A percentile compares a stretch with the other conserved stretches of the same genome.
Conservation (phyloP, 2,113 vertebrate genomes). For the Periophthalmodon schlosseri region DNA sequence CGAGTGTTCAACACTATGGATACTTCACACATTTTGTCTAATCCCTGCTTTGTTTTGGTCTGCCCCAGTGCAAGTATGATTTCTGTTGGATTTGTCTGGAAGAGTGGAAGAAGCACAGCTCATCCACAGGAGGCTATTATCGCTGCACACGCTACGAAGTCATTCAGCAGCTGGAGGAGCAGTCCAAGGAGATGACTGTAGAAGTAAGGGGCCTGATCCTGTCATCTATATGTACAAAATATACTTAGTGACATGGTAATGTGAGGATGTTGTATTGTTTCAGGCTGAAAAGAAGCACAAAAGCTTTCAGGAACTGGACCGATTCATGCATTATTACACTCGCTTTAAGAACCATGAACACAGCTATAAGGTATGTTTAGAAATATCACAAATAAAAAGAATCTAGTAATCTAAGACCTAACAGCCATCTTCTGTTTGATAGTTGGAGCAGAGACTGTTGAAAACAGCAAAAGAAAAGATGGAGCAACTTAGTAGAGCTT, state of each 20-base stretch:
- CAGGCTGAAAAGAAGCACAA: slow-evolving; percentile 99
- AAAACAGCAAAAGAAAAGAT: slow-evolving; percentile 99
- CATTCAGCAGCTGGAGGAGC: slow-evolving; percentile 96
- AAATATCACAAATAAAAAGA: neutral
- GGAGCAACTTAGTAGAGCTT: slow-evolving; percentile 96
- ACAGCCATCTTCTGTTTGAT: slow-evolving; percentile 1
- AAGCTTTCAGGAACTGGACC: slow-evolving; percentile 97
- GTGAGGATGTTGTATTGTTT: slow-evolving; percentile 7
- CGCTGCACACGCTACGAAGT: slow-evolving; percentile 97
- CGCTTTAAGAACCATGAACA: slow-evolving; percentile 99
- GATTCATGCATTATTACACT: slow-evolving; percentile 99
- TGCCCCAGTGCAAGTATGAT: slow-evolving; percentile 92
- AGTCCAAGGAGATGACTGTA: slow-evolving; percentile 98
- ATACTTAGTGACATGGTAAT: neutral
- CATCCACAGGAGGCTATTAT: slow-evolving; percentile 97
- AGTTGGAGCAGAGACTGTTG: slow-evolving; percentile 97
- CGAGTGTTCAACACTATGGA: neutral
- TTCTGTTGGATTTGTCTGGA: slow-evolving; percentile 97
- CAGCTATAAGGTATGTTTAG: slow-evolving; percentile 87
- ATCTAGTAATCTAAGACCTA: neutral
- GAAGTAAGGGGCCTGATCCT: slow-evolving; percentile 78
- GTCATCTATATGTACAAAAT: neutral
- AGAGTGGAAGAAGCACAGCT: slow-evolving; percentile 89
- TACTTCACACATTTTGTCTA: neutral
- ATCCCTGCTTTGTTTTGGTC: neutral